A percentile compares a stretch with the other conserved stretches of the same genome.
These are phyloP conservation scores for Denticeps clupeoides DNA, from an alignment of 2,797 vertebrate species.

Conservation along the genomic window DNA sequence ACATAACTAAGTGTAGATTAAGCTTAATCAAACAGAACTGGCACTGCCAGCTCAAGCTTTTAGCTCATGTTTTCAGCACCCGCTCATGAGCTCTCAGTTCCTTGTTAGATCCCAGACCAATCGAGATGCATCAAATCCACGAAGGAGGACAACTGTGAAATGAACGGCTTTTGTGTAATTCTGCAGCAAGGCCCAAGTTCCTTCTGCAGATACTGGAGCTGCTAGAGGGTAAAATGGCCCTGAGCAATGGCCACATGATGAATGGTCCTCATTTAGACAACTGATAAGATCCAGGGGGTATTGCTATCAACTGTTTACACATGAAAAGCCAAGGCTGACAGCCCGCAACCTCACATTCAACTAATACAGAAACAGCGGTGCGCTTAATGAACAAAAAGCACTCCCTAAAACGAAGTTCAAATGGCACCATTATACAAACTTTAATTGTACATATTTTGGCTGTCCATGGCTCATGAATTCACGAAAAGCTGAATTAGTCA, in stretches of 20 bases:
- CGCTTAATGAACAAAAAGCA: too few species aligned
- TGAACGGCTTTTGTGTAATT: background rate
- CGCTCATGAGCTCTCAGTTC: background rate
- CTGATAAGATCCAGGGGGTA: constrained; percentile 34
- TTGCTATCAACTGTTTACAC: constrained; percentile 28
- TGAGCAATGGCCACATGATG: constrained; percentile 30
- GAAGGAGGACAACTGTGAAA: background rate
- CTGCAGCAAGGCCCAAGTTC: background rate
- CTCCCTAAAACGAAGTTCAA: too few species aligned
- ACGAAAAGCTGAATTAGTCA: too few species aligned
- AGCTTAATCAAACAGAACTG: constrained; percentile 1
- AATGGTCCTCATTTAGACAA: constrained; percentile 42
- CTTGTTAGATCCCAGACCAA: background rate
- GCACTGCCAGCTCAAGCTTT: background rate
- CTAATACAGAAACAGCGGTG: background rate
- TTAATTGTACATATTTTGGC: too few species aligned
- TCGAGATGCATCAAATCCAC: background rate
- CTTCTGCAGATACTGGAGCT: too few species aligned
- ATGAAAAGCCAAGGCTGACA: constrained; percentile 15
- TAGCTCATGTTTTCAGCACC: background rate
- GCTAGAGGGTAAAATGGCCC: constrained; percentile 10
- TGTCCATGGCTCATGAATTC: too few species aligned
- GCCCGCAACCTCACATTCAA: constrained; percentile 5
- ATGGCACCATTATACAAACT: too few species aligned
- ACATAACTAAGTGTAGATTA: constrained; percentile 1